Evolutionary conservation across 1,140 invertebrate species (phyloP).

Genomic region (Chelonus insularis): DNA sequence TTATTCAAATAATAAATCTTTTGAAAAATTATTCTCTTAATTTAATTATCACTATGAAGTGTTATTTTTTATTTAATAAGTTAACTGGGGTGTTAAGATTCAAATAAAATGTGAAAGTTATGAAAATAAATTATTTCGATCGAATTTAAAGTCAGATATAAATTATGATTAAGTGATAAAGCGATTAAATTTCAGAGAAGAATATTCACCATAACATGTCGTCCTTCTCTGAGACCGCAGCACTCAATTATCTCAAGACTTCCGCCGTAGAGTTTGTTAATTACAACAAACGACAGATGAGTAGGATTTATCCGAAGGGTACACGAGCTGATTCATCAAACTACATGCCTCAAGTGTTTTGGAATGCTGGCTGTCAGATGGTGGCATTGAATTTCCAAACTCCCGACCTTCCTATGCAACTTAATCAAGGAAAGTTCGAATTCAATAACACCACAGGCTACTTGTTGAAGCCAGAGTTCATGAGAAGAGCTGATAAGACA

Average conservation of each 20-base stretch:
- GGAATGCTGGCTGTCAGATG: slow-evolving; percentile 83
- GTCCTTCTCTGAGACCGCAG: slow-evolving; percentile 80
- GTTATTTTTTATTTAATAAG: too few relatives aligned
- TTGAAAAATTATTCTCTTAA: too few relatives aligned
- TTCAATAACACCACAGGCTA: slow-evolving; percentile 72
- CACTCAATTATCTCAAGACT: slow-evolving; percentile 76
- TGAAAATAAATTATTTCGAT: too few relatives aligned
- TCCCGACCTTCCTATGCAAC: slow-evolving; percentile 76
- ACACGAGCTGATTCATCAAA: slow-evolving; percentile 77
- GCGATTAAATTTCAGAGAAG: slow-evolving; percentile 62
- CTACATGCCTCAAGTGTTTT: slow-evolving; percentile 75
- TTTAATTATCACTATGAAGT: too few relatives aligned
- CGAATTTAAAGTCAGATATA: too few relatives aligned
- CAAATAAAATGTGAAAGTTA: too few relatives aligned
- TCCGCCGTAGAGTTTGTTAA: slow-evolving; percentile 76
- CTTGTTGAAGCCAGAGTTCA: slow-evolving; percentile 78
- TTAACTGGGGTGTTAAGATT: too few relatives aligned
- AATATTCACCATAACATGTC: slow-evolving; percentile 84
- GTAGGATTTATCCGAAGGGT: slow-evolving; percentile 75
- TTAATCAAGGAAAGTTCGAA: slow-evolving; percentile 83
- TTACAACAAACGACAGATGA: slow-evolving; percentile 78
- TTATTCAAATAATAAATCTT: too few relatives aligned
- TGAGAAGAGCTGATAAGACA: slow-evolving; percentile 71
- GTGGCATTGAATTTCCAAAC: slow-evolving; percentile 81
- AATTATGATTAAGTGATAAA: slow-evolving; percentile 4